Evolutionary conservation across 2,113 vertebrate species (phyloP).

Genomic region (Arothron firmamentum): DNA sequence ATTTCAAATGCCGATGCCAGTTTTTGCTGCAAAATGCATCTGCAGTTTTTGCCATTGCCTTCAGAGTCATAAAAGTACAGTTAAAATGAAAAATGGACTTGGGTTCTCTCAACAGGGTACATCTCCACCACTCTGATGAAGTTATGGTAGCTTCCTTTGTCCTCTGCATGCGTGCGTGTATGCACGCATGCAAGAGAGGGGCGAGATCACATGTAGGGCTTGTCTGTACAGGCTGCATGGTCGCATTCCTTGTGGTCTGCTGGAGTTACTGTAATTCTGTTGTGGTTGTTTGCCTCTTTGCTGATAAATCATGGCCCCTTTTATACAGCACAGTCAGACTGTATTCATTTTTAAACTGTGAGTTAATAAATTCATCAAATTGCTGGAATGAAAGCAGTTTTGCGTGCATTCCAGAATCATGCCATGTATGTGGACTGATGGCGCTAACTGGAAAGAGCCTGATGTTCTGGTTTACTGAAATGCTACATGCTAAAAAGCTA

Average conservation of each 20-base stretch:
- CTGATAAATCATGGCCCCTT: slow-evolving; percentile 33
- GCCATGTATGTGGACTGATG: no score
- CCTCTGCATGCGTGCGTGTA: slow-evolving; percentile 17
- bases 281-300: slow-evolving; percentile 27
- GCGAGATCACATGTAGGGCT: slow-evolving; percentile 42
- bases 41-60: no score
- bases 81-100: no score
- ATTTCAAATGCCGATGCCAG: no score
- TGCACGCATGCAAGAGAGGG: slow-evolving; percentile 1
- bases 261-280: slow-evolving; percentile 57
- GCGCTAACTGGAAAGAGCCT: no score
- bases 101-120: no score
- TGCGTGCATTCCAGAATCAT: no score
- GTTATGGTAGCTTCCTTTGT: slow-evolving; percentile 43
- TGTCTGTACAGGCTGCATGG: slow-evolving; percentile 56
- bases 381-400: no score
- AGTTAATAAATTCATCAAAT: background rate
- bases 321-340: slow-evolving; percentile 22
- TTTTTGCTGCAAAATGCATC: no score
- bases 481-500: no score
- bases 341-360: background rate
- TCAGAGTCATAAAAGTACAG: no score
- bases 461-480: no score
- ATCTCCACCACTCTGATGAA: background rate
- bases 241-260: slow-evolving; percentile 67